These are phyloP conservation scores for Dinothrombium tinctorium DNA, from an alignment of 1,140 invertebrate species.

Conservation along the genomic window DNA sequence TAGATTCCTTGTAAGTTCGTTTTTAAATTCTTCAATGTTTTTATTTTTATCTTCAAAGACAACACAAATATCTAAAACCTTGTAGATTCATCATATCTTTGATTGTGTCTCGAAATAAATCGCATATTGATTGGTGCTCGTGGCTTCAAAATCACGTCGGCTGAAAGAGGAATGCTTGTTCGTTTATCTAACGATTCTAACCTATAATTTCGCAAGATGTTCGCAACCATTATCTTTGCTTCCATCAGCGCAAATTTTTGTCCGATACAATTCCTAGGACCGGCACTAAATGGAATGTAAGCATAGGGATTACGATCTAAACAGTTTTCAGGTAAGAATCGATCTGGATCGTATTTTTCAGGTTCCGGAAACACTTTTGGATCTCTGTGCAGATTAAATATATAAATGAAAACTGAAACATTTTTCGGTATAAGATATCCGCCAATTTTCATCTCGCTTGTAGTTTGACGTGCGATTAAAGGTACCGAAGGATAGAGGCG, in stretches of 20 bases:
- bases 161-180: too few relatives aligned
- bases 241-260: conserved; percentile 31
- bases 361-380: conserved; percentile 39
- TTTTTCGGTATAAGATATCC: conserved; percentile 20
- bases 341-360: conserved; percentile 44
- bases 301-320: conserved; percentile 18
- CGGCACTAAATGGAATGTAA: conserved; percentile 26
- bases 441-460: conserved; percentile 11
- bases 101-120: too few relatives aligned
- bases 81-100: too few relatives aligned
- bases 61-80: too few relatives aligned
- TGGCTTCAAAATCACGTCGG: too few relatives aligned
- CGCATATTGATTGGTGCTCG: too few relatives aligned
- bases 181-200: conserved; percentile 19
- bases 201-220: conserved; percentile 21
- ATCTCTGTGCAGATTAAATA: conserved; percentile 35
- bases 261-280: too few relatives aligned
- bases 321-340: conserved; percentile 38
- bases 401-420: conserved; percentile 21
- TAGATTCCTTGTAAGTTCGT: too few relatives aligned
- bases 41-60: too few relatives aligned
- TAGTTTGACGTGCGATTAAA: conserved; percentile 8
- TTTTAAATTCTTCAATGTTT: too few relatives aligned
- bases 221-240: conserved; percentile 28
- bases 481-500: conserved; percentile 14